A percentile compares a stretch with the other conserved stretches of the same genome.
Evolutionary conservation across 1,140 invertebrate species (phyloP).

Genomic region (Lepidurus apus): DNA sequence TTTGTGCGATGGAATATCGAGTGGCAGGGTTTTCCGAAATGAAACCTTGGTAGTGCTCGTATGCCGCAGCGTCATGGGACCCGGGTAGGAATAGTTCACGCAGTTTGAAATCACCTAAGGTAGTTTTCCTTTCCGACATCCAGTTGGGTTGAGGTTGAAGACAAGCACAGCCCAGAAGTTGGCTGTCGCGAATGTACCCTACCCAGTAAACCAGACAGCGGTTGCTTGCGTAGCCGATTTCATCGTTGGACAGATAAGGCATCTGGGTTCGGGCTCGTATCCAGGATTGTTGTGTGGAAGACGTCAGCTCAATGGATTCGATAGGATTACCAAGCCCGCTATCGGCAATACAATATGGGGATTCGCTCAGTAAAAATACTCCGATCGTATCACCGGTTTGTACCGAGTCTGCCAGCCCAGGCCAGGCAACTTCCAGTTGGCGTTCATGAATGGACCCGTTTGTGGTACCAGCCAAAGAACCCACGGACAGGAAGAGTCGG

Average conservation of each 20-base stretch:
- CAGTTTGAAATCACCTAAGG: slow-evolving; percentile 46
- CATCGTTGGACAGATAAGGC: slow-evolving; percentile 32
- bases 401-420: slow-evolving; percentile 30
- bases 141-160: slow-evolving; percentile 53
- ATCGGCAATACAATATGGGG: slow-evolving; percentile 20
- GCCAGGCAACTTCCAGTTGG: slow-evolving; percentile 40
- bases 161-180: slow-evolving; percentile 42
- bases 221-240: slow-evolving; percentile 6
- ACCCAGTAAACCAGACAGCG: slow-evolving; percentile 44
- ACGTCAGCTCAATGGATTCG: neutral
- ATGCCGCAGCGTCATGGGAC: slow-evolving; percentile 58
- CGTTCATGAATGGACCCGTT: slow-evolving; percentile 34
- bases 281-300: slow-evolving; percentile 23
- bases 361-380: slow-evolving; percentile 23
- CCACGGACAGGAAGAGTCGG: slow-evolving; percentile 32
- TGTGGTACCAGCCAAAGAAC: slow-evolving; percentile 31
- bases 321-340: slow-evolving; percentile 29
- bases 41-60: slow-evolving; percentile 46
- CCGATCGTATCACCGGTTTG: slow-evolving; percentile 32
- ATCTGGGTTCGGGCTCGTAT: slow-evolving; percentile 36
- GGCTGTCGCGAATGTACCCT: slow-evolving; percentile 39
- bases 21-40: slow-evolving; percentile 45
- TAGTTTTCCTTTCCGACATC: slow-evolving; percentile 51
- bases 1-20: slow-evolving; percentile 52
- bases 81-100: slow-evolving; percentile 56